Conservation (phyloP, 64 coral and sea anemone species). For the Trachythela sp. region DNA sequence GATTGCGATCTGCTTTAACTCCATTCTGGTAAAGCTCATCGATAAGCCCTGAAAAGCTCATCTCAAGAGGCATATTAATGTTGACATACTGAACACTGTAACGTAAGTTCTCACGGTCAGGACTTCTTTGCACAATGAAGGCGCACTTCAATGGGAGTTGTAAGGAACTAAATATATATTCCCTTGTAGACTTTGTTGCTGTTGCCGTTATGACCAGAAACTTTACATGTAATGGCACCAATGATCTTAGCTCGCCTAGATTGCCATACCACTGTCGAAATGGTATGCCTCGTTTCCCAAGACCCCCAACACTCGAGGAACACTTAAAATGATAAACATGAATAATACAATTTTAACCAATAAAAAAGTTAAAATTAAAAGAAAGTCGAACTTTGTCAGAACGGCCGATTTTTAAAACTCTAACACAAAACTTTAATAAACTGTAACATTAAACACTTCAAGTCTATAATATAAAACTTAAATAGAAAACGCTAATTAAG, state of each 20-base stretch:
- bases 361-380: too few species aligned
- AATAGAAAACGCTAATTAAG: too few species aligned
- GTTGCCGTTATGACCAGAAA: conserved; percentile 10
- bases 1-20: neutral
- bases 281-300: neutral
- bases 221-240: conserved; percentile 3
- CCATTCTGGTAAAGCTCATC: neutral
- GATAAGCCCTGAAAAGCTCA: neutral
- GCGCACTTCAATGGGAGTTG: neutral
- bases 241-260: neutral
- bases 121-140: neutral
- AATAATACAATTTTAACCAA: neutral
- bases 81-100: conserved; percentile 6
- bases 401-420: too few species aligned
- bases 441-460: too few species aligned
- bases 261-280: conserved; percentile 18
- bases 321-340: neutral
- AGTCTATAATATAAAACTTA: too few species aligned
- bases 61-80: neutral
- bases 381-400: too few species aligned
- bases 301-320: neutral
- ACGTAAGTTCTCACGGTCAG: neutral
- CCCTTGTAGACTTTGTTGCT: neutral
- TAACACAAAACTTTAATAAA: too few species aligned
- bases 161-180: conserved; percentile 13